A percentile compares a stretch with the other conserved stretches of the same genome.
Evolutionary conservation across 2,797 vertebrate species (phyloP).

Genomic region (Parauchenoglanis ngamensis): DNA sequence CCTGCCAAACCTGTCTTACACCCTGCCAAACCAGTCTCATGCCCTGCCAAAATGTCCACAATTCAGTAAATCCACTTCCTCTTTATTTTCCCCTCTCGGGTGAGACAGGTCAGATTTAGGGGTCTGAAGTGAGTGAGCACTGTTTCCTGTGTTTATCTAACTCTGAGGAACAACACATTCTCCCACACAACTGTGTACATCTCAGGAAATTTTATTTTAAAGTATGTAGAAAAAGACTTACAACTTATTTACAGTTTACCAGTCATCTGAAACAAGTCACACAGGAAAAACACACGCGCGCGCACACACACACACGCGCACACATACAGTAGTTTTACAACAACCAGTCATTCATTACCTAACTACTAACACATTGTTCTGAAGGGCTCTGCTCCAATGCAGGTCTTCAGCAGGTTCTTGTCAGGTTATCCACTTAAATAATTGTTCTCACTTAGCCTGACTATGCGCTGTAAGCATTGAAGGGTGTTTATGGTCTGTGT

Average conservation of each 20-base stretch:
- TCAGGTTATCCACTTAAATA: background rate
- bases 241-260: background rate
- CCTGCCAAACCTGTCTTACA: background rate
- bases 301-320: background rate
- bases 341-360: background rate
- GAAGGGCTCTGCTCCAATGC: background rate
- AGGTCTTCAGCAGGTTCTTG: constrained; percentile 2
- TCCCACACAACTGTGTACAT: background rate
- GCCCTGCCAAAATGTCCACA: background rate
- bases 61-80: background rate
- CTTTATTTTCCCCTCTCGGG: background rate
- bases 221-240: background rate
- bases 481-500: background rate
- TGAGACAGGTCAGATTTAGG: background rate
- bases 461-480: background rate
- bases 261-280: background rate
- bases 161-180: background rate
- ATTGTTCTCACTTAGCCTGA: background rate
- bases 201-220: background rate
- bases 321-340: background rate
- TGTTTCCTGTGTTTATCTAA: constrained; percentile 22
- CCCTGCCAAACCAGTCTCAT: background rate
- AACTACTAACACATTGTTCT: background rate
- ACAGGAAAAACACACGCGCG: background rate
- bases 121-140: background rate